Percentiles rank a stretch among this genome's conserved stretches.
phyloP scores from a whole-genome alignment of 2,797 vertebrate genomes.

The Octomys mimax region DNA sequence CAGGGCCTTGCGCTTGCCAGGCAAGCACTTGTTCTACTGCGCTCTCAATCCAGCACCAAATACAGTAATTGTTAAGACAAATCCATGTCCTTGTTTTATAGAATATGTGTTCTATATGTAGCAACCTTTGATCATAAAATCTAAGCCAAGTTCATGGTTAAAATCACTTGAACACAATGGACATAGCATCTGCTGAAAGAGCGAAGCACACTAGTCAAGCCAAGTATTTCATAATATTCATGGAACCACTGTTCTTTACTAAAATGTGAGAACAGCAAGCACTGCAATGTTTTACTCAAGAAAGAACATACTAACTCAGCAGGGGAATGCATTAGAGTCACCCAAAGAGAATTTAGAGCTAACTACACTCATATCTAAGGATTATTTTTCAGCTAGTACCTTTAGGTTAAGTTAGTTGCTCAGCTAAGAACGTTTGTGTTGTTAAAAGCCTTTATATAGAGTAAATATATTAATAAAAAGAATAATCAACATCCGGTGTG shows the following conservation, averaged over 20 bases:
- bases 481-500: background rate
- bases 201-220: background rate
- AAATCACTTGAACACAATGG: background rate
- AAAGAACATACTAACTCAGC: background rate
- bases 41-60: too few relatives aligned
- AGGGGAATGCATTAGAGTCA: background rate
- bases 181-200: background rate
- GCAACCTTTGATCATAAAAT: background rate
- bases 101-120: background rate
- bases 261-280: background rate
- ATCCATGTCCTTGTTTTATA: background rate
- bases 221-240: background rate
- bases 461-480: conserved; percentile 10
- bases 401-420: conserved; percentile 27
- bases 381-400: background rate
- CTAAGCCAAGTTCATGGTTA: conserved; percentile 5
- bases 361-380: background rate
- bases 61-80: background rate
- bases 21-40: too few relatives aligned
- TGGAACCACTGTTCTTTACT: background rate
- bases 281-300: background rate
- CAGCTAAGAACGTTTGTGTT: background rate
- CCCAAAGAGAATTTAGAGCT: background rate
- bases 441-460: background rate
- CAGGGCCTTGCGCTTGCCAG: too few relatives aligned